Percentiles rank a stretch among this genome's conserved stretches.
Evolutionary conservation across 2,113 vertebrate genomes (phyloP).

Genomic region (Lynx canadensis): DNA sequence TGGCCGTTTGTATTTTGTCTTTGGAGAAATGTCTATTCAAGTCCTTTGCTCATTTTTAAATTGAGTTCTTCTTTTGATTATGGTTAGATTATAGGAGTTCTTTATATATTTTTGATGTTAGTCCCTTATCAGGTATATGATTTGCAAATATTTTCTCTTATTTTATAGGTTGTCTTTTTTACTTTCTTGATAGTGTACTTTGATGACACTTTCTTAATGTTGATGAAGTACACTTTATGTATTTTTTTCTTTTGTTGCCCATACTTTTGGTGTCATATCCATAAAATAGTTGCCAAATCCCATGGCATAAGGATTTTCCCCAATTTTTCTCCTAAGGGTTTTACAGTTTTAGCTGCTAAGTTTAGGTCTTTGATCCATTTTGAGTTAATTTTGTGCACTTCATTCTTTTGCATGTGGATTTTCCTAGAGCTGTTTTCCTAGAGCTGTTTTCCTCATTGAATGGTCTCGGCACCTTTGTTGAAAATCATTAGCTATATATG

Average conservation of each 20-base stretch:
- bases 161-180: not conserved
- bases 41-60: not conserved
- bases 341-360: not conserved
- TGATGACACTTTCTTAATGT: not conserved
- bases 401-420: not conserved
- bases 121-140: not conserved
- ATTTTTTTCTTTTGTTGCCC: not conserved
- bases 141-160: not conserved
- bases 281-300: not conserved
- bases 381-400: not conserved
- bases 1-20: not conserved
- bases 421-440: not conserved
- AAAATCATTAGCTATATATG: not conserved
- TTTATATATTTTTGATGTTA: not conserved
- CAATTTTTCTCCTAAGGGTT: not conserved
- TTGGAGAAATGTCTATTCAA: not conserved
- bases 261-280: not conserved
- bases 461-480: not conserved
- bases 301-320: not conserved
- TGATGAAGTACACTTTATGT: not conserved
- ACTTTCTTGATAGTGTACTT: not conserved
- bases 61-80: not conserved
- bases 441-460: not conserved
- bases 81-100: not conserved
- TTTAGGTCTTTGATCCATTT: not conserved